Evolutionary conservation across 2,888 invertebrate genomes (phyloP).

Genomic region (Chironomus tentans): DNA sequence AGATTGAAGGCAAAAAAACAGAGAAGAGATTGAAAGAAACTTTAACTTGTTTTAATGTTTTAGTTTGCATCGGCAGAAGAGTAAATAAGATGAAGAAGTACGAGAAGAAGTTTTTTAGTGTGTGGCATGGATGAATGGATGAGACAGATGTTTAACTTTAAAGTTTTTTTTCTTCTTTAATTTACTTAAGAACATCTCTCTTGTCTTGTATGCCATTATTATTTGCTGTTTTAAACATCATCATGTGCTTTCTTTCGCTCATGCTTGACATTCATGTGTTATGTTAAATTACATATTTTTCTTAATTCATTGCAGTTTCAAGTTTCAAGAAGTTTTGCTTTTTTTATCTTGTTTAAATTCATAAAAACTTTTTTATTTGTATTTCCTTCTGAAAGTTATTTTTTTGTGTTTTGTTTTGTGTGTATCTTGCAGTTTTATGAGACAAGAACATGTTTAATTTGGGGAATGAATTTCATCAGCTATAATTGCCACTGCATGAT

Average conservation of each 20-base stretch:
- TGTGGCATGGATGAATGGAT: not conserved
- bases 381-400: too few species aligned
- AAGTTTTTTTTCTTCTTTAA: not conserved
- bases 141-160: constrained; percentile 24
- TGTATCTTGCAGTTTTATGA: too few species aligned
- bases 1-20: not conserved
- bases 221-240: too few species aligned
- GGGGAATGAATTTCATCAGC: too few species aligned
- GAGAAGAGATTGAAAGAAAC: not conserved
- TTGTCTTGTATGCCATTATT: too few species aligned
- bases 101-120: not conserved
- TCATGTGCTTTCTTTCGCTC: not conserved
- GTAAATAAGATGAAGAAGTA: not conserved
- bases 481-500: too few species aligned
- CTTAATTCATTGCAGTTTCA: too few species aligned
- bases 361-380: too few species aligned
- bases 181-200: not conserved
- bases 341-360: too few species aligned
- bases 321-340: too few species aligned
- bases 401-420: too few species aligned
- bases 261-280: not conserved
- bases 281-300: not conserved
- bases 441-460: too few species aligned
- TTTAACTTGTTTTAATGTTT: not conserved
- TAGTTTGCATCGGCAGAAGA: not conserved